Conservation (phyloP, 2,888 invertebrate species). For the Sarcophaga subvicina region DNA sequence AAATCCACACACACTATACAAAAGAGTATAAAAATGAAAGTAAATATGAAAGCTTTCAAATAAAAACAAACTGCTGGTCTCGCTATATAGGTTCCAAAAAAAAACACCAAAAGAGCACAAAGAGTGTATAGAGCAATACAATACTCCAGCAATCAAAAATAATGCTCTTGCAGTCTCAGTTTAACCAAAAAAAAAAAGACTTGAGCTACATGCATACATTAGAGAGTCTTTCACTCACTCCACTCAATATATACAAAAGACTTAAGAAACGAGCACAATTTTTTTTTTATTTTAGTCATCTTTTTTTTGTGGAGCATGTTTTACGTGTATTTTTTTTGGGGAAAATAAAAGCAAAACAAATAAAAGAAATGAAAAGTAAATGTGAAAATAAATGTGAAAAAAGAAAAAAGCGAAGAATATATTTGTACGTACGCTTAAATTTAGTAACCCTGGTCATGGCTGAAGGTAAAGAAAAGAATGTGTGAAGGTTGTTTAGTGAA, state of each 20-base stretch:
- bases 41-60: background rate
- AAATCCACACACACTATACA: background rate
- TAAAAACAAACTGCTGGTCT: background rate
- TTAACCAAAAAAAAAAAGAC: conserved; percentile 25
- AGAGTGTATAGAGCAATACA: background rate
- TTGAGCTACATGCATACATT: conserved; percentile 39
- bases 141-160: conserved; percentile 2
- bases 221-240: background rate
- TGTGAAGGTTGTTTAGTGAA: conserved; percentile 81
- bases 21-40: conserved; percentile 2
- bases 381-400: conserved; percentile 46
- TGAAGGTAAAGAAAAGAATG: conserved; percentile 79
- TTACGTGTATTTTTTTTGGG: background rate
- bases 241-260: conserved; percentile 30
- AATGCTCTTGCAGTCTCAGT: background rate
- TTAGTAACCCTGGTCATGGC: conserved; percentile 81
- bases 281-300: conserved; percentile 22
- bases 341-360: conserved; percentile 6
- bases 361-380: conserved; percentile 52
- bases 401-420: conserved; percentile 41
- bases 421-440: conserved; percentile 65
- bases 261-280: conserved; percentile 47
- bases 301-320: conserved; percentile 12
- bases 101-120: background rate
- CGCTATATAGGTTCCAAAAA: background rate